Percentiles rank a stretch among this genome's conserved stretches.
These are phyloP conservation scores for Frankliniella intonsa DNA, from an alignment of 2,888 invertebrate genomes.

Conservation along the genomic window DNA sequence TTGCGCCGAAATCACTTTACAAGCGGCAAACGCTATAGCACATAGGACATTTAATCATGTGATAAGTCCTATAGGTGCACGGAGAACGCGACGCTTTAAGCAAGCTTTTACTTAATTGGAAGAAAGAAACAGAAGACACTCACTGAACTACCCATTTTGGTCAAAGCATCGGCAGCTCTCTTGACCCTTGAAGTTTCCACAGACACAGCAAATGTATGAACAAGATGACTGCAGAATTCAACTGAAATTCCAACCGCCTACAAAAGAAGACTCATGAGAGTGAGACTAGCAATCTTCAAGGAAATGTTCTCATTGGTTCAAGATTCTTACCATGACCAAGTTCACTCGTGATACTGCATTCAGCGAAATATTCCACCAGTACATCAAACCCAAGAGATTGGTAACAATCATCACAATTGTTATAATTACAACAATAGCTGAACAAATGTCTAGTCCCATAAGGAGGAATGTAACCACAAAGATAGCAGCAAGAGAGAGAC, in stretches of 20 bases:
- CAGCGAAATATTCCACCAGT: slow-evolving; percentile 90
- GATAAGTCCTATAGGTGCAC: neutral
- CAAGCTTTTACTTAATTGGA: neutral
- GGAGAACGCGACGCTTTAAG: neutral
- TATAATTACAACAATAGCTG: slow-evolving; percentile 72
- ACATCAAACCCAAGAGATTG: slow-evolving; percentile 93
- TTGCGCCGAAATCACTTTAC: slow-evolving; percentile 26
- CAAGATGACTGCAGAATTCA: slow-evolving; percentile 97
- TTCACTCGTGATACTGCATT: slow-evolving; percentile 98
- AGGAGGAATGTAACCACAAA: slow-evolving; percentile 87
- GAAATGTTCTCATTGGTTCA: neutral
- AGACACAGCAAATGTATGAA: slow-evolving; percentile 84
- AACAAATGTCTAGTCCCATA: slow-evolving; percentile 88
- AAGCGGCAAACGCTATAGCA: too few relatives aligned
- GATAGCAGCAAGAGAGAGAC: slow-evolving; percentile 85
- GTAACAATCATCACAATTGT: slow-evolving; percentile 92
- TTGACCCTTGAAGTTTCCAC: slow-evolving; percentile 64
- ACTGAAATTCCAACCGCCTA: slow-evolving; percentile 96
- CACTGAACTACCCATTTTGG: slow-evolving; percentile 88
- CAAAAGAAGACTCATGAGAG: slow-evolving; percentile 38
- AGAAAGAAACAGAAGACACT: slow-evolving; percentile 40
- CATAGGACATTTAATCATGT: too few relatives aligned
- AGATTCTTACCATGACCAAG: slow-evolving; percentile 74
- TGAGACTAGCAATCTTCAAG: slow-evolving; percentile 7
- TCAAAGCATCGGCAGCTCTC: slow-evolving; percentile 77